These are phyloP conservation scores for Gobiocypris rarus DNA, from an alignment of 2,113 vertebrate genomes.

Conservation along the genomic window DNA sequence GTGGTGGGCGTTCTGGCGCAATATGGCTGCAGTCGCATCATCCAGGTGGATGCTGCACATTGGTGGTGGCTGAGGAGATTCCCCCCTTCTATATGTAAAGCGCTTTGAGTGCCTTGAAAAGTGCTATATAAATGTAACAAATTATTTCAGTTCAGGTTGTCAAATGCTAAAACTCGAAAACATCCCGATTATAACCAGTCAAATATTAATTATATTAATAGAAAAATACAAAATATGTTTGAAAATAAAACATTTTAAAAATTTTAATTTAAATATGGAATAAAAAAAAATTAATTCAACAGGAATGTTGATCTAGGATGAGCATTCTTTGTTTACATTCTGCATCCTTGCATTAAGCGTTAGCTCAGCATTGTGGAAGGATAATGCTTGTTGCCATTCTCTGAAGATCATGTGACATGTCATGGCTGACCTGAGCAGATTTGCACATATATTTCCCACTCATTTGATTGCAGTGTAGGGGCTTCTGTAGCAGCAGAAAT, in stretches of 20 bases:
- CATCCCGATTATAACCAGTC: not conserved
- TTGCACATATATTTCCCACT: not conserved
- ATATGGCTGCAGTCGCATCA: no score
- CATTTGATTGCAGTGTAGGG: not conserved
- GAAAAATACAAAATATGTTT: not conserved
- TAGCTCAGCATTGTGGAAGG: not conserved
- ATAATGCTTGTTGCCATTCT: not conserved
- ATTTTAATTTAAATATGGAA: no score
- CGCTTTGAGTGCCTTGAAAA: no score
- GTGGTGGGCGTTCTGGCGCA: no score
- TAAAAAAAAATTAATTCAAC: no score
- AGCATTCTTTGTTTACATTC: not conserved
- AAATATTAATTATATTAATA: not conserved
- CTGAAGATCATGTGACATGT: not conserved
- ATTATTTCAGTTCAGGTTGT: no score
- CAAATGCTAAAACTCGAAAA: not conserved
- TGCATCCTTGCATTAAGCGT: not conserved
- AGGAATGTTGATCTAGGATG: not conserved
- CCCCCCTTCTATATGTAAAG: no score
- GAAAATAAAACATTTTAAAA: no score
- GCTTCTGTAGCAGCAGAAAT: constrained; percentile 9
- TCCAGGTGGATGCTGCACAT: no score
- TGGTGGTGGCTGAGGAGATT: no score
- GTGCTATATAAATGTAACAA: no score
- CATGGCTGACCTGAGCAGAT: constrained; percentile 12